Percentiles rank a stretch among this genome's conserved stretches.
These are phyloP conservation scores for Rhyacophila brunnea DNA, from an alignment of 1,140 invertebrate species.

Conservation along the genomic window DNA sequence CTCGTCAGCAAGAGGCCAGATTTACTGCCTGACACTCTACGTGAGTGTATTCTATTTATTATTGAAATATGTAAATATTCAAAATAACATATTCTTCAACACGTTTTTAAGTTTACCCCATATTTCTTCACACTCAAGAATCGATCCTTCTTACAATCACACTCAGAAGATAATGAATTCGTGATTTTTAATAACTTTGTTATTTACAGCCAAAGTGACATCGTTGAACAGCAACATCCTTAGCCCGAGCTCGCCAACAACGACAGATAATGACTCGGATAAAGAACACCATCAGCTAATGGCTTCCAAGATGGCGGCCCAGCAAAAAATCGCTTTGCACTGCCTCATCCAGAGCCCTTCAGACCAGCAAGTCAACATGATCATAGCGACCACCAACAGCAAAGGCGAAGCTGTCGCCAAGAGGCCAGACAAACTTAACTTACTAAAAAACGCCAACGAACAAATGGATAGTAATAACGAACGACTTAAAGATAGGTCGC, in stretches of 20 bases:
- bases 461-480: conserved; percentile 30
- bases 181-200: neutral
- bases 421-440: conserved; percentile 52
- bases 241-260: conserved; percentile 39
- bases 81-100: too few species aligned
- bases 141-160: too few species aligned
- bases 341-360: conserved; percentile 20
- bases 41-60: conserved; percentile 48
- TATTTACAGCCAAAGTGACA: conserved; percentile 42
- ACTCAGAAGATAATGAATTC: neutral
- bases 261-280: conserved; percentile 33
- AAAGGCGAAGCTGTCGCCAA: conserved; percentile 51
- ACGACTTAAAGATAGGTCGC: conserved; percentile 21
- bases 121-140: too few species aligned
- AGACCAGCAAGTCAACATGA: conserved; percentile 33
- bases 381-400: conserved; percentile 54
- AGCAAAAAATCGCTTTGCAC: conserved; percentile 32
- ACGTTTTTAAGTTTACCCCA: too few species aligned
- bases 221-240: conserved; percentile 57
- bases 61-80: too few species aligned
- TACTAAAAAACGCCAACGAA: conserved; percentile 48
- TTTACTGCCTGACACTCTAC: conserved; percentile 63
- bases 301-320: conserved; percentile 8
- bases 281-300: conserved; percentile 29
- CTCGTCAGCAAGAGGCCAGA: conserved; percentile 62